phyloP scores from a whole-genome alignment of 2,113 vertebrate genomes.

The Limanda limanda region DNA sequence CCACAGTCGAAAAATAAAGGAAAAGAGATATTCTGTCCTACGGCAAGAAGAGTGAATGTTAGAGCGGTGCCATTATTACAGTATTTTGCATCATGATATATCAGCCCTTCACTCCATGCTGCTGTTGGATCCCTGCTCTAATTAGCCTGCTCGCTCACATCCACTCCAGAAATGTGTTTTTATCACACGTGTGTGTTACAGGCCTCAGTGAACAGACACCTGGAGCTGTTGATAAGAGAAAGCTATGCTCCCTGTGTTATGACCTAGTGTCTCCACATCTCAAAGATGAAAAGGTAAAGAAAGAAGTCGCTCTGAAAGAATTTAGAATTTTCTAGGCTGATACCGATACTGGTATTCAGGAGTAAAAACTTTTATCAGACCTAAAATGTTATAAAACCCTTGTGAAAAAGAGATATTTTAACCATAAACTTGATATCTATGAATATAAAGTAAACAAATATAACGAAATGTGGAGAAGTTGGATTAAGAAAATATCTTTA shows the following conservation, averaged over 20 bases:
- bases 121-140: constrained; percentile 43
- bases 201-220: neutral
- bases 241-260: neutral
- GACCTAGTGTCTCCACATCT: constrained; percentile 1
- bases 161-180: neutral
- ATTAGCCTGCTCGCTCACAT: constrained; percentile 31
- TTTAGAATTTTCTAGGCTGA: too few species aligned
- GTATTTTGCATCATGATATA: constrained; percentile 72
- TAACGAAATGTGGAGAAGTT: too few species aligned
- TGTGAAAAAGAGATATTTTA: too few species aligned
- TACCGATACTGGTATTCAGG: too few species aligned
- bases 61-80: constrained; percentile 51
- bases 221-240: constrained; percentile 18
- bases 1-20: neutral
- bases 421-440: too few species aligned
- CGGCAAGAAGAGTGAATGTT: constrained; percentile 29
- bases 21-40: constrained; percentile 23
- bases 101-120: constrained; percentile 11
- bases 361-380: too few species aligned
- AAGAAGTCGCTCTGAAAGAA: neutral
- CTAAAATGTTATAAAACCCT: too few species aligned
- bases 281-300: neutral
- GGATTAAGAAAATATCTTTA: too few species aligned
- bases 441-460: too few species aligned
- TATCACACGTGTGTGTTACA: constrained; percentile 1